These are phyloP conservation scores for Acinonyx jubatus DNA, from an alignment of 2,113 vertebrate genomes.

Conservation along the genomic window DNA sequence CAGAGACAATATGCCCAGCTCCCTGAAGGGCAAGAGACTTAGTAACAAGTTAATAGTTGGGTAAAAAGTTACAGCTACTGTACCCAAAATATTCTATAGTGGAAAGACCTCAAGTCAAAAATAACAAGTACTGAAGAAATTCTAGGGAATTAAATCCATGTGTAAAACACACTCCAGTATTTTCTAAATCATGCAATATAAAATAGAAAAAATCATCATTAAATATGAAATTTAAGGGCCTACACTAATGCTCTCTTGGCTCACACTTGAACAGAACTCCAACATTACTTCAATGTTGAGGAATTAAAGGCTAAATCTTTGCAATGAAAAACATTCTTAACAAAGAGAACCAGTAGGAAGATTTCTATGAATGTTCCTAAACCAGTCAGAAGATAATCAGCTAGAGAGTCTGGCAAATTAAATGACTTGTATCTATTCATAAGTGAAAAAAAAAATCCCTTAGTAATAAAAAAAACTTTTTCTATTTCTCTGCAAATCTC, in stretches of 20 bases:
- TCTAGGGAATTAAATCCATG: background rate
- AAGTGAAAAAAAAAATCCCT: conserved; percentile 29
- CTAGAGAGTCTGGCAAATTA: background rate
- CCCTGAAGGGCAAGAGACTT: background rate
- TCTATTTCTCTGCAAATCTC: background rate
- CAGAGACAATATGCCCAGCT: background rate
- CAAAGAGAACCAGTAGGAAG: background rate
- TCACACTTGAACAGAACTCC: conserved; percentile 46
- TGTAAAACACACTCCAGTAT: background rate
- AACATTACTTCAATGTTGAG: background rate
- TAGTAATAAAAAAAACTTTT: conserved; percentile 10
- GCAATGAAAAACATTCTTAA: background rate
- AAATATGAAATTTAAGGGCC: background rate
- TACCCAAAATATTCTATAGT: background rate
- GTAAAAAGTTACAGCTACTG: background rate
- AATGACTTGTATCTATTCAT: background rate
- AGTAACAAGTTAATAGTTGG: background rate
- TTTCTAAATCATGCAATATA: conserved; percentile 38
- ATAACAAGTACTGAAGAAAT: background rate
- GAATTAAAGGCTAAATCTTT: background rate
- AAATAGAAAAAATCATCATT: background rate
- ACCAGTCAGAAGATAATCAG: background rate
- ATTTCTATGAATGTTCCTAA: background rate
- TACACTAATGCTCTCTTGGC: background rate
- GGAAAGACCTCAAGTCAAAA: background rate